Conservation (phyloP, 2,888 invertebrate species). For the Urechis unicinctus region DNA sequence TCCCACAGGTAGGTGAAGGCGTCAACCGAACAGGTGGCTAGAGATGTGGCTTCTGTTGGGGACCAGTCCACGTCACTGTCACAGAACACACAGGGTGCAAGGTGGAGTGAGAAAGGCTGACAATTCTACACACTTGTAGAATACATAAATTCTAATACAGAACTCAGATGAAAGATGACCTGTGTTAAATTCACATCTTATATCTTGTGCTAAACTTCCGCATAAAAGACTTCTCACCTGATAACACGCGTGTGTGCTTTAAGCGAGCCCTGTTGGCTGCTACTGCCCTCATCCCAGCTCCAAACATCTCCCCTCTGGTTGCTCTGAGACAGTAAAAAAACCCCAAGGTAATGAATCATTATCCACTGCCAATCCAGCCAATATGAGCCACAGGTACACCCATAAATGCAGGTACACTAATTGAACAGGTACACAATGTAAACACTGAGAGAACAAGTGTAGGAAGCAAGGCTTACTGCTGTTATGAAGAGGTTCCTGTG, state of each 20-base stretch:
- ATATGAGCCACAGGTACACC: background rate
- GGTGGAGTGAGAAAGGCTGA: too few species aligned
- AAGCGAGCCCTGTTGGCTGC: constrained; percentile 34
- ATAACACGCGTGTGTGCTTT: constrained; percentile 48
- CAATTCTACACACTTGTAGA: too few species aligned
- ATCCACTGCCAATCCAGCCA: too few species aligned
- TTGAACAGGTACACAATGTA: background rate
- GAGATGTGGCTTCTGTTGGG: constrained; percentile 64
- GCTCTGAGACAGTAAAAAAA: constrained; percentile 58
- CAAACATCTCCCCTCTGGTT: constrained; percentile 82
- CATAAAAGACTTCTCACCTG: too few species aligned
- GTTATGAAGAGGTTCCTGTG: constrained; percentile 75
- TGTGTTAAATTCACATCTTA: too few species aligned
- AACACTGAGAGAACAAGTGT: too few species aligned
- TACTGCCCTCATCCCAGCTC: constrained; percentile 58
- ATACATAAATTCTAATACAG: too few species aligned
- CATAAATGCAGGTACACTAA: background rate
- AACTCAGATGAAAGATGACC: too few species aligned
- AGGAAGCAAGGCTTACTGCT: constrained; percentile 61
- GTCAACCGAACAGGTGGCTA: constrained; percentile 88
- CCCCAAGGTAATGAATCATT: background rate
- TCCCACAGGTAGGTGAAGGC: constrained; percentile 94
- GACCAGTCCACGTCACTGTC: constrained; percentile 82
- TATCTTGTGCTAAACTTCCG: too few species aligned
- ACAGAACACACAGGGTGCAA: too few species aligned